phyloP scores from a whole-genome alignment of 2,797 vertebrate species.

The Eulemur coronatus region DNA sequence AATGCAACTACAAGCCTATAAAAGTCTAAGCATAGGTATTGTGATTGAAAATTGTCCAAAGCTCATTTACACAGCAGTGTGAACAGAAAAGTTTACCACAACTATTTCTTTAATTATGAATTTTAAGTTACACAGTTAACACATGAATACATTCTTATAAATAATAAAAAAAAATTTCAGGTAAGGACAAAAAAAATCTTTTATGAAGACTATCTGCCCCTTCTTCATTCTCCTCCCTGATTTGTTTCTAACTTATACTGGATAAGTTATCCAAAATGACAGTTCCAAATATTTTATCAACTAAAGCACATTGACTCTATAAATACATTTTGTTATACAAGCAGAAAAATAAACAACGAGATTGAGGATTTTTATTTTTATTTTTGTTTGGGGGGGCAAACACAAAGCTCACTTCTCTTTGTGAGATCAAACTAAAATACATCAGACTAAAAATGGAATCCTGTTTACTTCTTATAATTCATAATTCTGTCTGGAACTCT shows the following conservation, averaged over 20 bases:
- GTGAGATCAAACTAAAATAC: not conserved
- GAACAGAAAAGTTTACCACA: not conserved
- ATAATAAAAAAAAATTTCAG: slow-evolving; percentile 2
- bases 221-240: not conserved
- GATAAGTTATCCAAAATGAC: not conserved
- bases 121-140: slow-evolving; percentile 36
- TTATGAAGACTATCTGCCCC: not conserved
- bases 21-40: not conserved
- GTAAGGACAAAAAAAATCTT: not conserved
- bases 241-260: not conserved
- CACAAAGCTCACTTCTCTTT: not conserved
- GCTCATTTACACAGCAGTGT: not conserved
- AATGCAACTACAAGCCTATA: not conserved
- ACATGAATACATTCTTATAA: not conserved
- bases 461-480: slow-evolving; percentile 76
- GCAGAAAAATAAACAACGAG: not conserved
- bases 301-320: not conserved
- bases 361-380: not conserved
- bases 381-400: not conserved
- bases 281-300: slow-evolving; percentile 20
- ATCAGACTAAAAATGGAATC: not conserved
- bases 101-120: slow-evolving; percentile 14
- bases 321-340: not conserved
- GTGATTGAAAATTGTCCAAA: not conserved
- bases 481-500: slow-evolving; percentile 88